phyloP scores from a whole-genome alignment of 2,888 invertebrate species.

The Dasypolia templi region DNA sequence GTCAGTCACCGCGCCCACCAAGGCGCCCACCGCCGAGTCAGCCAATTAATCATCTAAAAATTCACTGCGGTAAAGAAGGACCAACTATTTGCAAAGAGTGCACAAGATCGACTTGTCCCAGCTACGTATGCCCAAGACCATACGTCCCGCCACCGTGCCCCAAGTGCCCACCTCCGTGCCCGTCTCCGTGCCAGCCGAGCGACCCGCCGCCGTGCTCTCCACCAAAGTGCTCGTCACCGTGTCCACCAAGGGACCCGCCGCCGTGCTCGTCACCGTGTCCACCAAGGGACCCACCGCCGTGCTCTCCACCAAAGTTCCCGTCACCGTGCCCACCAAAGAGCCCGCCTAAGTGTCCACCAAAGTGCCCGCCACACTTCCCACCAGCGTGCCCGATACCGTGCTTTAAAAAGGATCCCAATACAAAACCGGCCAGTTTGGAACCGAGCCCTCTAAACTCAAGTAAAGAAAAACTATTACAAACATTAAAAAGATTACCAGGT shows the following conservation, averaged over 20 bases:
- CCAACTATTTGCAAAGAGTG: constrained; percentile 9
- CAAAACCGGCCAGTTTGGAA: background rate
- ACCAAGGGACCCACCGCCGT: background rate
- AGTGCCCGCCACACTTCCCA: background rate
- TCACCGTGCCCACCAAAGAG: background rate
- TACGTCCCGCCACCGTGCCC: background rate
- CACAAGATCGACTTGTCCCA: background rate
- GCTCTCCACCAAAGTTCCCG: background rate
- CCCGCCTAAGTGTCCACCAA: background rate
- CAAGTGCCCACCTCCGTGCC: background rate
- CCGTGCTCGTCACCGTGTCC: background rate
- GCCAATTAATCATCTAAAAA: background rate
- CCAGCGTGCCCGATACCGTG: too few species aligned
- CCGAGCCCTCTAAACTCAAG: constrained; percentile 7
- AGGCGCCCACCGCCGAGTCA: background rate
- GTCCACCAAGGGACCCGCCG: background rate
- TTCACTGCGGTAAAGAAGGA: background rate
- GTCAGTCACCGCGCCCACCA: background rate
- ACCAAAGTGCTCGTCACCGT: background rate
- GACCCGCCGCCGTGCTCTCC: background rate
- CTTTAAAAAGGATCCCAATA: constrained; percentile 12
- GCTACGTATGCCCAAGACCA: background rate
- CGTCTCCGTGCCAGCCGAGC: background rate
- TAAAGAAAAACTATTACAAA: background rate
- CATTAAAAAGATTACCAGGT: constrained; percentile 9